These are phyloP conservation scores for Muschampia plurimacula DNA, from an alignment of 2,888 invertebrate species.

Conservation along the genomic window DNA sequence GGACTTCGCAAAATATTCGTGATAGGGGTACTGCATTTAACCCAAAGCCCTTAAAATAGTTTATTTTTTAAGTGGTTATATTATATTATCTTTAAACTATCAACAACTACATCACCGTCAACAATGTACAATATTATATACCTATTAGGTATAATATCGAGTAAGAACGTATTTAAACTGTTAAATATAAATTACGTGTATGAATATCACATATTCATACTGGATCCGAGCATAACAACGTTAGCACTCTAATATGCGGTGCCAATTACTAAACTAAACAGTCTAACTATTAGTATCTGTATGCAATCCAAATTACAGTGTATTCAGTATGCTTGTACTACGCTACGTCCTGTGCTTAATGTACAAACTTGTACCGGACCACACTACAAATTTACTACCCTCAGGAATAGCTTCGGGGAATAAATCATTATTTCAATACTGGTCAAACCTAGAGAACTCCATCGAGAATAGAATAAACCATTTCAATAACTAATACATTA, in stretches of 20 bases:
- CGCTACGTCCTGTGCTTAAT: constrained; percentile 27
- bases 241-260: constrained; percentile 20
- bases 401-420: not conserved
- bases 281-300: constrained; percentile 29
- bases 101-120: too few species aligned
- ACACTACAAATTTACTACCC: constrained; percentile 29
- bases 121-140: not conserved
- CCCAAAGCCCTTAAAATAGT: too few species aligned
- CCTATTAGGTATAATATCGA: too few species aligned
- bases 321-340: constrained; percentile 25
- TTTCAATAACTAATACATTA: too few species aligned
- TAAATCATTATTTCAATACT: not conserved
- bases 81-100: too few species aligned
- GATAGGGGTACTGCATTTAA: too few species aligned
- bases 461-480: too few species aligned
- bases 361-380: constrained; percentile 33
- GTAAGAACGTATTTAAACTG: not conserved
- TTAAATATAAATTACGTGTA: constrained; percentile 19
- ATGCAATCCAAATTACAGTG: constrained; percentile 33
- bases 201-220: not conserved
- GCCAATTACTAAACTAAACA: constrained; percentile 37
- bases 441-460: too few species aligned
- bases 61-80: too few species aligned
- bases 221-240: not conserved
- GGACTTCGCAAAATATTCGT: too few species aligned